Evolutionary conservation across 2,113 vertebrate species (phyloP).

Genomic region (Corythornis cristatus): DNA sequence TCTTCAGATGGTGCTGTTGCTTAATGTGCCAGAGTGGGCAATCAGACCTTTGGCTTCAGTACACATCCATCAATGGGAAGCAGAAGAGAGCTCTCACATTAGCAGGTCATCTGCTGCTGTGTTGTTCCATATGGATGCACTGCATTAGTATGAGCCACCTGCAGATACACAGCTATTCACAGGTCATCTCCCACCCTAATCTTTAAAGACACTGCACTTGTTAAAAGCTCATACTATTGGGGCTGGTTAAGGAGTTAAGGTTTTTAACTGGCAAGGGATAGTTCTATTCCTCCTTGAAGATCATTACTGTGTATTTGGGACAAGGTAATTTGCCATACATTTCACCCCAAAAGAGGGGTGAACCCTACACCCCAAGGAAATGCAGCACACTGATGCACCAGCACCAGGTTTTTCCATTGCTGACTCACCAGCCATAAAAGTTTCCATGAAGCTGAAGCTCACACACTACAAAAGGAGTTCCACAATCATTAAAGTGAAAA

Average conservation of each 20-base stretch:
- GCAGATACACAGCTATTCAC: background rate
- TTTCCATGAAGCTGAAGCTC: background rate
- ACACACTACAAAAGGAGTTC: background rate
- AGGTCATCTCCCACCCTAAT: background rate
- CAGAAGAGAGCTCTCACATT: fast-evolving
- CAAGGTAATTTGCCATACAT: background rate
- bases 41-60: background rate
- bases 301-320: background rate
- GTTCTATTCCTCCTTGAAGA: background rate
- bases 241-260: background rate
- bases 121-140: fast-evolving
- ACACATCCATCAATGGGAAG: background rate
- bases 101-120: too few species aligned
- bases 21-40: background rate
- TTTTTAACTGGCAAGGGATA: background rate
- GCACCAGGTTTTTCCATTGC: background rate
- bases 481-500: background rate
- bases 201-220: background rate
- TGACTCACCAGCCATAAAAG: background rate
- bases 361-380: background rate
- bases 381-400: background rate
- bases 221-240: background rate
- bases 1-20: background rate
- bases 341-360: background rate
- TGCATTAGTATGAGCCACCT: background rate